Evolutionary conservation across 2,888 invertebrate genomes (phyloP).

Genomic region (Nasonia oneida): DNA sequence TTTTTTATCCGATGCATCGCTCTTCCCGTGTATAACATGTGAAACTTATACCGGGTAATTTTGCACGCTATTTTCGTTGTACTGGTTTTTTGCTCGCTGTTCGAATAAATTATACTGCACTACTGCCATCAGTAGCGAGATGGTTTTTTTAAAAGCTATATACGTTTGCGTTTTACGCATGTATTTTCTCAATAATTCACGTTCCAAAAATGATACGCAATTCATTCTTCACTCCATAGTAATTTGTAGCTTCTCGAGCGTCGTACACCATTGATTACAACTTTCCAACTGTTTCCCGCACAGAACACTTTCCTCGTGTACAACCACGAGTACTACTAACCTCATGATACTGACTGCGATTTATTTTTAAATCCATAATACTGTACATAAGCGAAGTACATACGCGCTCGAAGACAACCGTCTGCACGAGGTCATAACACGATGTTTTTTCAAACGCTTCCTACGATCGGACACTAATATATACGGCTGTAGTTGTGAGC

Average conservation of each 20-base stretch:
- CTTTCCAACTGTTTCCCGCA: background rate
- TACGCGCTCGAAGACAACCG: constrained; percentile 10
- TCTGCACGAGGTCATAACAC: background rate
- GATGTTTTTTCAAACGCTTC: constrained; percentile 1
- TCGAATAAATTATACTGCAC: background rate
- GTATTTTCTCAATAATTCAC: background rate
- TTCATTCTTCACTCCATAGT: background rate
- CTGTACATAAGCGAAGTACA: background rate
- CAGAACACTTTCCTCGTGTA: background rate
- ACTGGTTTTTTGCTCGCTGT: background rate
- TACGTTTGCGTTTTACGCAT: background rate
- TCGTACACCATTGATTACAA: too few relatives aligned
- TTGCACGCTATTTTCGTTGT: background rate
- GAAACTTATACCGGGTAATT: background rate
- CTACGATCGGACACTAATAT: background rate
- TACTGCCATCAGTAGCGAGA: too few relatives aligned
- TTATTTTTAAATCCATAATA: background rate
- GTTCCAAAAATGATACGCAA: background rate
- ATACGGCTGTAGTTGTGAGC: background rate
- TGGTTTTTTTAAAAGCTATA: too few relatives aligned
- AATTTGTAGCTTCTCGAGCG: too few relatives aligned
- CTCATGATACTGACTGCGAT: constrained; percentile 17
- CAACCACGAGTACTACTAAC: background rate
- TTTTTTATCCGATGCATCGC: background rate
- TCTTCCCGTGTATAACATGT: background rate